Conservation (phyloP, 2,797 vertebrate species). For the Telmatherina bonti region DNA sequence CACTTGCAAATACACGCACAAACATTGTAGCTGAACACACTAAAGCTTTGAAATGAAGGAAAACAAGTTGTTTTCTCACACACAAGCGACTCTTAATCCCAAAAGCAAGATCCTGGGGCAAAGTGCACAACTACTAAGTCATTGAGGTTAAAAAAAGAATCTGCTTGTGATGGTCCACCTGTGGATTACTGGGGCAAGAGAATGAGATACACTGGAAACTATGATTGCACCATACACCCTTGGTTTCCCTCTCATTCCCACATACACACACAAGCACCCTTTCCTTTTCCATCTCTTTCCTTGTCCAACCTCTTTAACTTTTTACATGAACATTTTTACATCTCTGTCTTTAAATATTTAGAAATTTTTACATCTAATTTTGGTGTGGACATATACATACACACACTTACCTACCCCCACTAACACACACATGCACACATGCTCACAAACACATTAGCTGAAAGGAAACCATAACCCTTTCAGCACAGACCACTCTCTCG, state of each 20-base stretch:
- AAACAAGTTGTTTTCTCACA: slow-evolving; percentile 66
- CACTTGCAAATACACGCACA: slow-evolving; percentile 42
- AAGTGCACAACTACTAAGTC: slow-evolving; percentile 70
- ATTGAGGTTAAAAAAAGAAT: slow-evolving; percentile 71
- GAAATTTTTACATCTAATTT: slow-evolving; percentile 16
- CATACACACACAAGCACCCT: slow-evolving; percentile 47
- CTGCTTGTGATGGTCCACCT: slow-evolving; percentile 80
- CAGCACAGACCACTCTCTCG: slow-evolving; percentile 42
- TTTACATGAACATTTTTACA: slow-evolving; percentile 26
- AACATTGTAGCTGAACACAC: slow-evolving; percentile 53
- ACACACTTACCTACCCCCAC: background rate
- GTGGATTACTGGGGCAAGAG: slow-evolving; percentile 74
- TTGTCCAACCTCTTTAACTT: background rate
- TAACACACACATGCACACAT: too few species aligned
- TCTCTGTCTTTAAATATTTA: slow-evolving; percentile 17
- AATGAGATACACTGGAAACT: slow-evolving; percentile 77
- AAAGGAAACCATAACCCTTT: slow-evolving; percentile 49
- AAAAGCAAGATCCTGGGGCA: slow-evolving; percentile 57
- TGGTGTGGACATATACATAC: slow-evolving; percentile 14
- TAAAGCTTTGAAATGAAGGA: slow-evolving; percentile 45
- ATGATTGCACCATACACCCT: slow-evolving; percentile 57
- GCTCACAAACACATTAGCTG: slow-evolving; percentile 29
- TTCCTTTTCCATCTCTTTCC: slow-evolving; percentile 24
- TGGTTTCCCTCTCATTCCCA: slow-evolving; percentile 42
- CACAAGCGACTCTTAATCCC: slow-evolving; percentile 65